Base-by-base conservation (phyloP, 2,113 vertebrate species). In the Psephotus haematonotus region DNA sequence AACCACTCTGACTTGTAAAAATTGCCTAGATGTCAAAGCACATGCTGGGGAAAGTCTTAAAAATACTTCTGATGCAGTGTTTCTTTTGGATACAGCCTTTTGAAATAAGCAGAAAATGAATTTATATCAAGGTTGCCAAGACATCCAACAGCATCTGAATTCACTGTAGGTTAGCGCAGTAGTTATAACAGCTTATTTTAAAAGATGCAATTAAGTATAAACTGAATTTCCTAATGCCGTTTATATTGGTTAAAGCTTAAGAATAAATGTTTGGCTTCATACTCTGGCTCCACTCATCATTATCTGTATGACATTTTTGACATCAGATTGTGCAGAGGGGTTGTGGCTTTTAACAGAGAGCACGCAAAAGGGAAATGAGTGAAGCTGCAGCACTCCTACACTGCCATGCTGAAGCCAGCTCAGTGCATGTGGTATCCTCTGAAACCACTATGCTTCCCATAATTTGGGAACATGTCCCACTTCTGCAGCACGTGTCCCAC, bases 221-320 rank as follows among this genome's bases (percentile, higher is more conserved):
- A 93, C 85, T 76, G 39, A 71, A 87, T 87, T 90, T 87, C 70
- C 70, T 94, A 79, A 88, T 90, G 70, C 47, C 76, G 60, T 89
- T 91, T 96, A 67, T 84, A 78, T 79, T 70, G 27, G 47, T 91
- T 81, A 72, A 71, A 93, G 76, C 57, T 14, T 68, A 75, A 47
- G 67, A 79, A 80, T 76, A 90, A 90, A 57, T 0, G 0, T 72
- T 78, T 94, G 75, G 65, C 82, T 90, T 93, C 35, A 60, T 76
- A 43, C 78, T 82, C 69, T 87, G 92, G 47, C 93, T 95, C 87
- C 95, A 55, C 43, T 93, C 4, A 1, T 87, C 84, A 64, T 93
- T 82, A 79, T 88, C 64, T 35, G n/a, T 82, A 71, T 33, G 60
- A 83, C 28, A 49, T 78, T 91, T 95, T 94, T 89, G 39, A 78